phyloP scores from a whole-genome alignment of 2,113 vertebrate genomes.

The Apteryx owenii region DNA sequence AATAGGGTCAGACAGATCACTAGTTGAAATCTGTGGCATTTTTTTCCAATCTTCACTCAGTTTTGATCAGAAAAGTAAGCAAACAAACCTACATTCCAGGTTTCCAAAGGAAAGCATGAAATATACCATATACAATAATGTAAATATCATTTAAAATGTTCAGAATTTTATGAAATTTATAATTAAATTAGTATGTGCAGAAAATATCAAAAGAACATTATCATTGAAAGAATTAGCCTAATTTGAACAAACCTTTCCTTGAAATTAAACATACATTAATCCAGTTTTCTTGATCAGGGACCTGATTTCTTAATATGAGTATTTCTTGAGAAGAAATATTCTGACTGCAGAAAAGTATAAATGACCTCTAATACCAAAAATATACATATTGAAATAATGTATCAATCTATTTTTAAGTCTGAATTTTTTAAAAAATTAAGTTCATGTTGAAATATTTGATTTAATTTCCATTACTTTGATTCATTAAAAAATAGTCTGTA shows the following conservation, averaged over 20 bases:
- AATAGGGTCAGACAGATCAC: background rate
- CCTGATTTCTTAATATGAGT: background rate
- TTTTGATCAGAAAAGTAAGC: background rate
- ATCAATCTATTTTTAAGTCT: background rate
- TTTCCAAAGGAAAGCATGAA: background rate
- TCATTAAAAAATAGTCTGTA: slow-evolving; percentile 18
- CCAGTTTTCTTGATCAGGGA: background rate
- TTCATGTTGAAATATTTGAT: background rate
- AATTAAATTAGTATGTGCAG: background rate
- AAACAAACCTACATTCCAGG: background rate
- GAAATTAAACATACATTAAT: background rate
- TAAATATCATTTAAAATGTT: background rate
- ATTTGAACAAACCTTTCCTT: background rate
- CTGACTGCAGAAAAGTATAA: background rate
- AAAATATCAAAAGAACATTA: background rate
- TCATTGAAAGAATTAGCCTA: background rate
- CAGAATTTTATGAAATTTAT: background rate
- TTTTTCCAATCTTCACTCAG: background rate
- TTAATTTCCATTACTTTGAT: slow-evolving; percentile 9
- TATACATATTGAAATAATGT: background rate
- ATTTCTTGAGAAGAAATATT: background rate
- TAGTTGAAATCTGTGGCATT: accelerated
- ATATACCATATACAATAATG: background rate
- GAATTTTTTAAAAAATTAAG: background rate
- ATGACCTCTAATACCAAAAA: background rate